Conservation (phyloP, 1,140 invertebrate species). For the Antheraea pernyi region DNA sequence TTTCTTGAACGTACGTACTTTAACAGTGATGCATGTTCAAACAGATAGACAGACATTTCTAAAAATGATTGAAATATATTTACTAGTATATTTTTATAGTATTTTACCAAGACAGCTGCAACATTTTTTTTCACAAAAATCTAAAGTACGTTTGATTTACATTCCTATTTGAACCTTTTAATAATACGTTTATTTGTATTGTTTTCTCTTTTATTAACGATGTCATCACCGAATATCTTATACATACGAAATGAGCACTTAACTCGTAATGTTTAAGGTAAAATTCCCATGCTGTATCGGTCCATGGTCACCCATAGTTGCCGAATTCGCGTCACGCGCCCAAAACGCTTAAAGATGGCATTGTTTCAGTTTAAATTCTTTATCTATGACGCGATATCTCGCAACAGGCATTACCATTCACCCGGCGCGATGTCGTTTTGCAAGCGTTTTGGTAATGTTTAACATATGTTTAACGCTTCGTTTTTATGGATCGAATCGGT, state of each 20-base stretch:
- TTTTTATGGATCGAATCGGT: too few relatives aligned
- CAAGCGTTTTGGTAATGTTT: not conserved
- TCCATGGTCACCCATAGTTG: constrained; percentile 1
- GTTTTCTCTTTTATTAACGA: constrained; percentile 9
- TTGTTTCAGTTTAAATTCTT: constrained; percentile 69
- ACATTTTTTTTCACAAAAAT: too few relatives aligned
- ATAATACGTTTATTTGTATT: not conserved
- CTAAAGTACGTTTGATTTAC: too few relatives aligned
- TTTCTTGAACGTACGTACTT: too few relatives aligned
- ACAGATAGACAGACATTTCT: too few relatives aligned
- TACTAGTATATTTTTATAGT: too few relatives aligned
- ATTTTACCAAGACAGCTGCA: too few relatives aligned
- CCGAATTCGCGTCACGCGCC: constrained; percentile 51
- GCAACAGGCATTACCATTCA: constrained; percentile 11
- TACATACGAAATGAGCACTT: not conserved
- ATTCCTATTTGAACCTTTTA: not conserved
- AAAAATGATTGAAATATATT: too few relatives aligned
- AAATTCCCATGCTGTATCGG: not conserved
- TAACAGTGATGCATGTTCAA: too few relatives aligned
- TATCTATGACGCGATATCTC: constrained; percentile 57
- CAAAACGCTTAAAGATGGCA: constrained; percentile 57
- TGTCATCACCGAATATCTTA: not conserved
- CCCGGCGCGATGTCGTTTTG: constrained; percentile 8
- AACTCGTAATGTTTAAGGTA: not conserved
- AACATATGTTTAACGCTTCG: not conserved